Evolutionary conservation across 2,797 vertebrate species (phyloP), one percentile per base, ranked within the genome.

Genomic region (Meriones psammophilus): DNA sequence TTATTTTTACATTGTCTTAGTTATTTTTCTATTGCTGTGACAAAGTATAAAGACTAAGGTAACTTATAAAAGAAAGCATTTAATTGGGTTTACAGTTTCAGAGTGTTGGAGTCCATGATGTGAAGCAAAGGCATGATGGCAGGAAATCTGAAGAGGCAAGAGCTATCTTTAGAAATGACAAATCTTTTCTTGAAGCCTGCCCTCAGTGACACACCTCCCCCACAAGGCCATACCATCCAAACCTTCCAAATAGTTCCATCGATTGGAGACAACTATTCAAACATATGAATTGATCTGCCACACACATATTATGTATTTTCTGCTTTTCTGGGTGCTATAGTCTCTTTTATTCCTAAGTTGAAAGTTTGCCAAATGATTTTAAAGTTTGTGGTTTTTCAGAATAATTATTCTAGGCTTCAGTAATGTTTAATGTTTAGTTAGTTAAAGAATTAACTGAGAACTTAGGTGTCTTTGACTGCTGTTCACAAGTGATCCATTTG

Each of bases 361-460:
- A 46, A 87, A 42, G 66, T 78, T 93, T 5, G 88, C 88, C 50
- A 79, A 73, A 68, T 91, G 50, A 87, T 92, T 69, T 46, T 85
- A 33, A 90, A 78, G 78, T 69, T 95, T 92, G 42, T 91, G n/a
- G 3, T 28, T 42, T 22, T 94, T 95, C 62, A 50, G 66, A 93
- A 56, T 74, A 62, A 22, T 94, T 94, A 42, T 56, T 56, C 56
- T 56, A 56, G 56, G 56, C 56, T 56, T 14, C 56, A 56, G 42
- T 42, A 42, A 42, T 6, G 5, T 42, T 42, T 42, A 42, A 42
- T 42, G 42, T 42, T 42, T 42, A 42, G 42, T 42, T 42, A 42
- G 42, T 42, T 42, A 42, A 42, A 42, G 42, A 42, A 42, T 42
- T 42, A 42, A 42, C 42, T 42, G 42, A 42, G 42, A 42, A 24